Evolutionary conservation across 2,113 vertebrate species (phyloP), one percentile per base, ranked within the genome.

Genomic region (Cryptomyrus ogoouensis): DNA sequence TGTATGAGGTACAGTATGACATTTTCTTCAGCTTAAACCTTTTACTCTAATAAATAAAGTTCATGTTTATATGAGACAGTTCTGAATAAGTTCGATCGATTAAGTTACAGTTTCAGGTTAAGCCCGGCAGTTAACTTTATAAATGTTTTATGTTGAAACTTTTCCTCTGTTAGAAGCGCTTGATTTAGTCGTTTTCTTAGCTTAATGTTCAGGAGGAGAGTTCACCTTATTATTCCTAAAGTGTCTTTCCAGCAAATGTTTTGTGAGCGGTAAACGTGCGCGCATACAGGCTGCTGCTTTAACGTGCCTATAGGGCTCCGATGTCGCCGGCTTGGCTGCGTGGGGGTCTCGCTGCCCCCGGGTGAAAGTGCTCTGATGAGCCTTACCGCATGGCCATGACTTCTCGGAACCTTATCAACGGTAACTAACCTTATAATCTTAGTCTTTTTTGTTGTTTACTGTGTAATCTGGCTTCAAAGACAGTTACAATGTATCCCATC

Each of bases 371-470:
- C 24, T 66, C 58, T 89, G 89, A 91, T 94, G 93, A 92, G 56
- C 24, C 56, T 74, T 94, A 94, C 97, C 97, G 97, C 96, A 93
- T 96, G 96, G 96, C 94, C 89, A 91, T 93, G 92, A 94, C 95
- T 97, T 98, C 97, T 97, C 97, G 97, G 97, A 97, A 93, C 91
- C 90, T 88, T 93, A 93, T 93, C 93, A 87, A 92, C 96, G 96
- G 95, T 96, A 96, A 93, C 12, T 35, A 93, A 93, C 93, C 92
- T 58, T 93, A 93, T 91, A 92, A 94, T 44, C 80, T 31, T 88
- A 27, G 24, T 17, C 5, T 56, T 53, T 74, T 88, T 49, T 66
- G 13, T 15, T 87, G 83, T 89, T 42, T 88, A 83, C 53, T 15
- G 47, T 49, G 15, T 49, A 21, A 70, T 31, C 19, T 9, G 10